Conservation (phyloP, 2,113 vertebrate species). For the Chloropsis hardwickii region DNA sequence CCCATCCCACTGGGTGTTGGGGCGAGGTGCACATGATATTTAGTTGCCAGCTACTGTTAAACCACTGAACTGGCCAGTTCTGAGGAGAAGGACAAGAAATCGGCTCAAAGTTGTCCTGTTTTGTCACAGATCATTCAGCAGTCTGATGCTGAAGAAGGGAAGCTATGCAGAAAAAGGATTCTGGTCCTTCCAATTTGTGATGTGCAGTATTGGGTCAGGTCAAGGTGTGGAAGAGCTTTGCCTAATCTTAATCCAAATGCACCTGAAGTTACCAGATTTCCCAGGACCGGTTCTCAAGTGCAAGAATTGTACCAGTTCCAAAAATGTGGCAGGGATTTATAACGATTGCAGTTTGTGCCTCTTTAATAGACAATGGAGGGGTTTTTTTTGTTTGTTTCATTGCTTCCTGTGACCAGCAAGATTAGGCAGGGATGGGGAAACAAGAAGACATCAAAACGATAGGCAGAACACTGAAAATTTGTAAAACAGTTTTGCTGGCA, state of each 20-base stretch:
- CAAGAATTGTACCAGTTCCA: not conserved
- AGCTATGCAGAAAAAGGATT: not conserved
- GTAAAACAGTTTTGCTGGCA: slow-evolving; percentile 1
- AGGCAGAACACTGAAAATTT: not conserved
- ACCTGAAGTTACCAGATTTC: not conserved
- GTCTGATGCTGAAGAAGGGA: not conserved
- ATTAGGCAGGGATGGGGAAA: not conserved
- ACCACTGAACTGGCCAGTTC: not conserved
- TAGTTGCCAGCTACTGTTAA: not conserved
- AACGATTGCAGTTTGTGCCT: not conserved
- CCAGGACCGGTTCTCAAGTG: not conserved
- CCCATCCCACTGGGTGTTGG: not conserved
- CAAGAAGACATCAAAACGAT: not conserved
- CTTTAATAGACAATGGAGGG: not conserved
- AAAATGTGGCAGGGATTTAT: not conserved
- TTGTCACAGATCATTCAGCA: not conserved
- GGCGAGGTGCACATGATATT: not conserved
- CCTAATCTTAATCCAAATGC: not conserved
- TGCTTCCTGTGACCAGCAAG: not conserved
- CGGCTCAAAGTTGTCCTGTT: not conserved
- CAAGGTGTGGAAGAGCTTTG: not conserved
- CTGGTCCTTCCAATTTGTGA: not conserved
- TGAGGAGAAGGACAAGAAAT: not conserved
- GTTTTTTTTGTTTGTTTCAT: not conserved
- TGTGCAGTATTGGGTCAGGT: not conserved